Percentiles rank a stretch among this genome's conserved stretches.
phyloP scores from a whole-genome alignment of 2,113 vertebrate species.

The Pteronura brasiliensis region DNA sequence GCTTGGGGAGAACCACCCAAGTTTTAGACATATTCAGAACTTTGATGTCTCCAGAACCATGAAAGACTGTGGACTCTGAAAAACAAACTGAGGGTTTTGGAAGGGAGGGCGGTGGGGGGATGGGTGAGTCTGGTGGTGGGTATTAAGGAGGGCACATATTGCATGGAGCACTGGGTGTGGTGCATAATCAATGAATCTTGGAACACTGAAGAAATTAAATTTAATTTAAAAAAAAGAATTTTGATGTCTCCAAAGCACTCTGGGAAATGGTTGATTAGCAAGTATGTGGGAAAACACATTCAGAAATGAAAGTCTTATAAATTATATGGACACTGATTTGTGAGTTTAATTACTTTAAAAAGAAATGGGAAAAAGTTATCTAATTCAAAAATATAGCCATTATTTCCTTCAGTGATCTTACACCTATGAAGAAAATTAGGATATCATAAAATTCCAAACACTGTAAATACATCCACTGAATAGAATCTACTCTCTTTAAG shows the following conservation, averaged over 20 bases:
- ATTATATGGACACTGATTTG: not conserved
- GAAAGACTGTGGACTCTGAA: too few species aligned
- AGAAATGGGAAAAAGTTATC: not conserved
- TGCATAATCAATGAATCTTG: too few species aligned
- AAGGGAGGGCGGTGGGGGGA: too few species aligned
- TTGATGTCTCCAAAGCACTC: not conserved
- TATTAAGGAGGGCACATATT: too few species aligned
- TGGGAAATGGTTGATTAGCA: not conserved
- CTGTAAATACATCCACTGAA: not conserved
- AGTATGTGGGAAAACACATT: not conserved
- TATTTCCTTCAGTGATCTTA: not conserved
- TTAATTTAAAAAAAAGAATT: too few species aligned
- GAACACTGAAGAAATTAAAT: too few species aligned
- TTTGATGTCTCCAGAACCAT: not conserved
- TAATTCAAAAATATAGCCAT: not conserved
- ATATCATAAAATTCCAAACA: not conserved
- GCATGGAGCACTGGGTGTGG: too few species aligned
- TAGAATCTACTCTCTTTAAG: not conserved
- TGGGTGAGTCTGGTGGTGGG: too few species aligned
- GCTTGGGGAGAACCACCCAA: not conserved
- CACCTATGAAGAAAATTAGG: not conserved
- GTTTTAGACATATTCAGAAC: not conserved
- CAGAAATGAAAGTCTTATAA: not conserved
- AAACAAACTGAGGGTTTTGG: too few species aligned
- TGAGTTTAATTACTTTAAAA: not conserved